These are phyloP conservation scores for Sphaerophoria rueppellii DNA, from an alignment of 2,888 invertebrate species.

Conservation along the genomic window DNA sequence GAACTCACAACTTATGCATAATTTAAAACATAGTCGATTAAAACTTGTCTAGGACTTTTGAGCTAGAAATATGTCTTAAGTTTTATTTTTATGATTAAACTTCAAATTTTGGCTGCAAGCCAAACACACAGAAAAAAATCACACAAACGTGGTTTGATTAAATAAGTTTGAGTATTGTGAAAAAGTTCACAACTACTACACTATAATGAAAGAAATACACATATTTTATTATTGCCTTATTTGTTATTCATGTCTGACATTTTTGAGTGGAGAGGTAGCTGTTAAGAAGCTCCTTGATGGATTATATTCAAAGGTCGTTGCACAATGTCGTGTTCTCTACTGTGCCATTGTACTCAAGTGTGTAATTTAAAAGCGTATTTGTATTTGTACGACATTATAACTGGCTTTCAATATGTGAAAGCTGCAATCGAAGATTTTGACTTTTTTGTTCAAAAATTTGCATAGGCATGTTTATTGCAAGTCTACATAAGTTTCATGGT, in stretches of 20 bases:
- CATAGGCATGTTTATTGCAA: too few relatives aligned
- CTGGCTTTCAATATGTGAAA: too few relatives aligned
- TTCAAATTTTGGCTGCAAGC: constrained; percentile 44
- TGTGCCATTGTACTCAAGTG: constrained; percentile 16
- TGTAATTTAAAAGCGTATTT: too few relatives aligned
- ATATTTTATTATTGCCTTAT: constrained; percentile 36
- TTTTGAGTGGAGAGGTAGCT: constrained; percentile 6
- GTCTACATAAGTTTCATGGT: too few relatives aligned
- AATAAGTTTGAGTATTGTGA: constrained; percentile 44
- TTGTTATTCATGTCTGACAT: constrained; percentile 62
- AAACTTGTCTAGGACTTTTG: constrained; percentile 32
- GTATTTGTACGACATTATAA: too few relatives aligned
- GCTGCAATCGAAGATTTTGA: too few relatives aligned
- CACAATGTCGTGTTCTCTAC: constrained; percentile 52
- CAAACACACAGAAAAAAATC: constrained; percentile 44
- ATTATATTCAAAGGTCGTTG: constrained; percentile 56
- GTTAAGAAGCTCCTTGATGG: constrained; percentile 67
- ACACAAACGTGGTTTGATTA: constrained; percentile 53
- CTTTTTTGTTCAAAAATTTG: too few relatives aligned
- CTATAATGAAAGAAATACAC: neutral
- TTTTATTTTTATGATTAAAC: constrained; percentile 10
- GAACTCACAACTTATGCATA: neutral
- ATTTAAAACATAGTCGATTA: neutral
- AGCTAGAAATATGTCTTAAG: constrained; percentile 1
- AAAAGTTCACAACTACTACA: neutral